A percentile compares a stretch with the other conserved stretches of the same genome.
These are phyloP conservation scores for Anoncus sp. DNA, from an alignment of 2,888 invertebrate species.

Conservation along the genomic window DNA sequence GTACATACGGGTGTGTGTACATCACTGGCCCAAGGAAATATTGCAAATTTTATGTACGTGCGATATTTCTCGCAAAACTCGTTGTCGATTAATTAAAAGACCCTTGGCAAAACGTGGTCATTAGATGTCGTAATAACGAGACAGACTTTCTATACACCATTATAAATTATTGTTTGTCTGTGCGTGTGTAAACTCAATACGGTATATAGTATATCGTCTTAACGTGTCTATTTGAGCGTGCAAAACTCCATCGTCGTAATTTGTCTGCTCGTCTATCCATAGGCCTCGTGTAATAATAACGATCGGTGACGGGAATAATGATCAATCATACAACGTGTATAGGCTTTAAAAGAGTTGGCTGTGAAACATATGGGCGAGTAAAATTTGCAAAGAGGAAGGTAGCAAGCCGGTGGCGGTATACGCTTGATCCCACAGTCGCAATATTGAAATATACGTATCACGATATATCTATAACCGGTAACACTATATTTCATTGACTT, in stretches of 20 bases:
- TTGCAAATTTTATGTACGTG: constrained; percentile 45
- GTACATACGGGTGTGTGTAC: constrained; percentile 7
- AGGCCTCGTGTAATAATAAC: constrained; percentile 47
- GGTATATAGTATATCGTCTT: constrained; percentile 18
- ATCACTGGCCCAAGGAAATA: constrained; percentile 32
- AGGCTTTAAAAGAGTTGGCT: constrained; percentile 25
- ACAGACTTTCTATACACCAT: constrained; percentile 47
- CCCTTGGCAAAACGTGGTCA: constrained; percentile 59
- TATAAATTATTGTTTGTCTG: constrained; percentile 30
- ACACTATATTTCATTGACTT: not conserved
- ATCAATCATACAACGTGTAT: constrained; percentile 58
- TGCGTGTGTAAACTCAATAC: not conserved
- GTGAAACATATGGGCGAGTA: constrained; percentile 13
- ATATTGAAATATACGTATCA: constrained; percentile 8
- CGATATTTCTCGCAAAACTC: constrained; percentile 46
- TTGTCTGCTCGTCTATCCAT: constrained; percentile 57
- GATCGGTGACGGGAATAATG: constrained; percentile 53
- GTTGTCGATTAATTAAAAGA: constrained; percentile 60
- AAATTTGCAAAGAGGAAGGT: constrained; percentile 33
- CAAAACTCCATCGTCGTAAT: constrained; percentile 56
- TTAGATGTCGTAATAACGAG: constrained; percentile 62
- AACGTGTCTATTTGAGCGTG: constrained; percentile 60
- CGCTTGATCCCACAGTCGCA: constrained; percentile 12
- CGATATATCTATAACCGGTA: not conserved
- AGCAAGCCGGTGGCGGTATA: constrained; percentile 4